phyloP scores from a whole-genome alignment of 1,140 invertebrate species.

The Eurosta solidaginis region DNA sequence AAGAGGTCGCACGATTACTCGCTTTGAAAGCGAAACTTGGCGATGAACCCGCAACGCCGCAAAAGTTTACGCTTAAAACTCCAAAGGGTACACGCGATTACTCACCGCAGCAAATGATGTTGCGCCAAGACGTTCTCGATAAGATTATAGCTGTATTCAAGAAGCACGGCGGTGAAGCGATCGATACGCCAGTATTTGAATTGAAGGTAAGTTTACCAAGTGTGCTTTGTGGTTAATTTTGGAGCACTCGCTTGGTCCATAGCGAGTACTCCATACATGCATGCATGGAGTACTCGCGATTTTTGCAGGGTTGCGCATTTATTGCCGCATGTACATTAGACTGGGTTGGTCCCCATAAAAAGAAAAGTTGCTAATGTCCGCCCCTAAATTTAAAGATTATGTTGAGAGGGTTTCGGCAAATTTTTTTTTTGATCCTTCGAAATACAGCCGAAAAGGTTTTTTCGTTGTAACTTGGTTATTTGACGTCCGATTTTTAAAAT shows the following conservation, averaged over 20 bases:
- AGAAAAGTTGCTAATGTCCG: too few species aligned
- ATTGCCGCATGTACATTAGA: neutral
- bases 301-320: neutral
- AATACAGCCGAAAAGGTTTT: too few species aligned
- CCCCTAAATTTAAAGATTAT: too few species aligned
- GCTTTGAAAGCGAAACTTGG: constrained; percentile 77
- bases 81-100: constrained; percentile 97
- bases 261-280: too few species aligned
- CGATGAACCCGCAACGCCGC: constrained; percentile 63
- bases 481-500: too few species aligned
- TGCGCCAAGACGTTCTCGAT: constrained; percentile 85
- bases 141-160: constrained; percentile 93
- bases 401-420: too few species aligned
- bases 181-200: constrained; percentile 99
- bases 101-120: constrained; percentile 90
- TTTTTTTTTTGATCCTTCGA: too few species aligned
- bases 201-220: constrained; percentile 78
- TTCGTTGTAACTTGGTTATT: too few species aligned
- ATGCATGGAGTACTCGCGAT: too few species aligned
- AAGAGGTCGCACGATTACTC: constrained; percentile 81
- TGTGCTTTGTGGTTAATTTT: too few species aligned
- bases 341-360: too few species aligned
- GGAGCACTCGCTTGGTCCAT: too few species aligned
- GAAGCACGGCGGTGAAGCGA: constrained; percentile 95
- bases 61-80: constrained; percentile 88